These are phyloP conservation scores for Gobio gobio DNA, from an alignment of 2,113 vertebrate genomes.

Conservation along the genomic window DNA sequence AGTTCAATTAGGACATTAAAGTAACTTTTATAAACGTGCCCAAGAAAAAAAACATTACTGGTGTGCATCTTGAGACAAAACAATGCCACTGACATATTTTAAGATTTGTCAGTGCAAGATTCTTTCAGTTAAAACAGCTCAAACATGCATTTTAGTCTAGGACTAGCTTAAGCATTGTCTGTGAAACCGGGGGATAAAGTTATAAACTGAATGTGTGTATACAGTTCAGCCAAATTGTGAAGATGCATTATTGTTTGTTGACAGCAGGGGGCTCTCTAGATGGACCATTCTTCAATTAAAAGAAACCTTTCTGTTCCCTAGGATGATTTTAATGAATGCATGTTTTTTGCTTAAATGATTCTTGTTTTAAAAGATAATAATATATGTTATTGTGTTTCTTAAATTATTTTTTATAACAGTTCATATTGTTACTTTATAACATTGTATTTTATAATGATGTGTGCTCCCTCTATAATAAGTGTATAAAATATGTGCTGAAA, in stretches of 20 bases:
- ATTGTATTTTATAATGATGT: background rate
- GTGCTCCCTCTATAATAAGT: background rate
- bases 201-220: constrained; percentile 42
- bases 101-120: too few relatives aligned
- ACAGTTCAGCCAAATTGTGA: constrained; percentile 33
- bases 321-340: background rate
- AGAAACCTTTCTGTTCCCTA: background rate
- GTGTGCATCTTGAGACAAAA: too few relatives aligned
- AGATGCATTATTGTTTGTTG: constrained; percentile 47
- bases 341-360: background rate
- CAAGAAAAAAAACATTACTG: too few relatives aligned
- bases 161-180: too few relatives aligned
- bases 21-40: too few relatives aligned
- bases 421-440: too few relatives aligned
- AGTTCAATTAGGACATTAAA: too few relatives aligned
- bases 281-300: background rate
- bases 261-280: constrained; percentile 22
- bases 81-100: too few relatives aligned
- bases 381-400: background rate
- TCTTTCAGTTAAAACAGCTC: too few relatives aligned
- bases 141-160: too few relatives aligned
- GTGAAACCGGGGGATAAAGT: too few relatives aligned
- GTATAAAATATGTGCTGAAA: too few relatives aligned
- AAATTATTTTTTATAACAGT: background rate
- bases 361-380: background rate